A percentile compares a stretch with the other conserved stretches of the same genome.
Conservation (phyloP, 2,113 vertebrate species). For the Tyto alba region DNA sequence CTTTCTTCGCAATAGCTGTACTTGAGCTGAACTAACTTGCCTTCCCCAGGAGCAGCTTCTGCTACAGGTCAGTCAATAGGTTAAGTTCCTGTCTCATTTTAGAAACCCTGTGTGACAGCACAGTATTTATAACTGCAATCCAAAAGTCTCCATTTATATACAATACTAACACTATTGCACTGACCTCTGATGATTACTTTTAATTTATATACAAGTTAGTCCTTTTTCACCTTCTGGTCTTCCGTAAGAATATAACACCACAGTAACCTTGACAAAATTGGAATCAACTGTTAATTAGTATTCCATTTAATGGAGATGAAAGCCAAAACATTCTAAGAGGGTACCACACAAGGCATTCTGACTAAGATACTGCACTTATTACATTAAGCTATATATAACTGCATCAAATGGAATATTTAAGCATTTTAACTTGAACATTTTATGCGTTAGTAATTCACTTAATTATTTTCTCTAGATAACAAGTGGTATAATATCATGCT, state of each 20-base stretch:
- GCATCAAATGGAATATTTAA: slow-evolving; percentile 72
- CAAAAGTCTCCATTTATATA: neutral
- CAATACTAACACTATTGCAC: neutral
- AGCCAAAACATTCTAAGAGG: neutral
- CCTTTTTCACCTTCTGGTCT: neutral
- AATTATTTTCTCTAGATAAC: slow-evolving; percentile 65
- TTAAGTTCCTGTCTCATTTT: neutral
- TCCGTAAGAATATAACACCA: neutral
- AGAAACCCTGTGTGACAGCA: neutral
- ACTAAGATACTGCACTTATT: neutral
- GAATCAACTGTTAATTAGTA: slow-evolving; percentile 17
- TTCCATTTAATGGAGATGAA: slow-evolving; percentile 13
- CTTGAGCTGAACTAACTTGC: neutral
- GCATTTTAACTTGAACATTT: slow-evolving; percentile 66
- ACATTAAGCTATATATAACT: slow-evolving; percentile 59
- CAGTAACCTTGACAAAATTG: neutral
- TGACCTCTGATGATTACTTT: neutral
- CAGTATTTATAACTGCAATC: neutral
- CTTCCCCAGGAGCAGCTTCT: neutral
- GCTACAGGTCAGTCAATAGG: neutral
- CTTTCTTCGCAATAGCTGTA: neutral
- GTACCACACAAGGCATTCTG: neutral
- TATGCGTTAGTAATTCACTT: slow-evolving; percentile 64
- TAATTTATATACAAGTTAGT: neutral
- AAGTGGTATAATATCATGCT: slow-evolving; percentile 33